Evolutionary conservation across 2,113 vertebrate species (phyloP).

Genomic region (Lethenteron camtschaticum): DNA sequence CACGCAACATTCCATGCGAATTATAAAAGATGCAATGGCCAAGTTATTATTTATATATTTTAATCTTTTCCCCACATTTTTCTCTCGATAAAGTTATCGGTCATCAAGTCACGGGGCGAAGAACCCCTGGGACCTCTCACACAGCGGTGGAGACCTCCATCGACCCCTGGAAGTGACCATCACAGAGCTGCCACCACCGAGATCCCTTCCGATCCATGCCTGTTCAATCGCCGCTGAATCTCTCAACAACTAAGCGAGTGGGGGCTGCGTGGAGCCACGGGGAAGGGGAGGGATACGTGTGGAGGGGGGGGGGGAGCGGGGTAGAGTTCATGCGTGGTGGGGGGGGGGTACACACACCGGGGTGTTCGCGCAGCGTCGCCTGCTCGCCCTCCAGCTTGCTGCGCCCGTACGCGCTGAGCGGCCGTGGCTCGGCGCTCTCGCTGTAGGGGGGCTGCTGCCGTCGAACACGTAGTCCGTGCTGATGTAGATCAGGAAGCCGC

Average conservation of each 20-base stretch:
- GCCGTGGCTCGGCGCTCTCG: slow-evolving; percentile 54
- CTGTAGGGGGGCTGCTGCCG: slow-evolving; percentile 69
- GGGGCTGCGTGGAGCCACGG: neutral
- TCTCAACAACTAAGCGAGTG: neutral
- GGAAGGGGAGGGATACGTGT: neutral
- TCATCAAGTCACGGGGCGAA: too few relatives aligned
- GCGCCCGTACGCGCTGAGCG: slow-evolving; percentile 67
- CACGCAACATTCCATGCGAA: too few relatives aligned
- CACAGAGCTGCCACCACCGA: too few relatives aligned
- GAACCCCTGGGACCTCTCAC: too few relatives aligned
- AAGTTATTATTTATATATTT: neutral
- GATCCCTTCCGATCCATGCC: too few relatives aligned
- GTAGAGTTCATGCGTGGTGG: neutral
- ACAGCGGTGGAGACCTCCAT: too few relatives aligned
- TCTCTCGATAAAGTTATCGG: neutral
- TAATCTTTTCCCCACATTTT: neutral
- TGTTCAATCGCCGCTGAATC: too few relatives aligned
- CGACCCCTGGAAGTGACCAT: too few relatives aligned
- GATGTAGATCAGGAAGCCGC: slow-evolving; percentile 63
- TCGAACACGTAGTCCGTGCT: slow-evolving; percentile 92
- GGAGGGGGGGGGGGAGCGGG: neutral
- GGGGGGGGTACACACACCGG: slow-evolving; percentile 28
- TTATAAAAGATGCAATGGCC: neutral
- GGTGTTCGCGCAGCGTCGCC: slow-evolving; percentile 44
- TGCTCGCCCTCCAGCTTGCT: slow-evolving; percentile 75